Conservation (phyloP, 2,888 invertebrate genomes). For the Ophonus ardosiacus region DNA sequence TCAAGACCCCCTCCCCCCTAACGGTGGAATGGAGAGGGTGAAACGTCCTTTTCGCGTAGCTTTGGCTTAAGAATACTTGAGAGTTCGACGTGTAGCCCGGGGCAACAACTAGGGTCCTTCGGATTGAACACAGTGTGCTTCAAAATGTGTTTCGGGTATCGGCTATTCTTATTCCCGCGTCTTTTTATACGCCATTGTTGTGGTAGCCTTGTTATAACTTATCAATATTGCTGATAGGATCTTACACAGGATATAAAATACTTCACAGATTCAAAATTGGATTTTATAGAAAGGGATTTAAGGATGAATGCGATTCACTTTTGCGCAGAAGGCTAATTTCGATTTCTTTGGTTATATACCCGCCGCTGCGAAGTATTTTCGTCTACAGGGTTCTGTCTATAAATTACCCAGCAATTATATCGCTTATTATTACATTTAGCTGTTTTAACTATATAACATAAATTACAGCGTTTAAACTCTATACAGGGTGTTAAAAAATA, state of each 20-base stretch:
- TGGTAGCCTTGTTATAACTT: constrained; percentile 7
- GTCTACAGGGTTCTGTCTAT: no score
- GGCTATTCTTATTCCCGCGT: not conserved
- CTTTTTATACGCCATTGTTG: constrained; percentile 4
- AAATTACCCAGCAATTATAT: no score
- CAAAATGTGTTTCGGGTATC: constrained; percentile 10
- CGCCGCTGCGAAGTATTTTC: no score
- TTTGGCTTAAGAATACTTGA: constrained; percentile 34
- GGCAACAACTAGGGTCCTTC: constrained; percentile 19
- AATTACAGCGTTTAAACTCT: no score
- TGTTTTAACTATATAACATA: no score
- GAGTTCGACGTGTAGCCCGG: constrained; percentile 26
- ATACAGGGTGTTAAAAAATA: no score
- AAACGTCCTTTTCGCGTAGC: constrained; percentile 8
- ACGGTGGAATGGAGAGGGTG: not conserved
- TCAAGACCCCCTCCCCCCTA: no score
- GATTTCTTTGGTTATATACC: no score
- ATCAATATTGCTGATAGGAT: constrained; percentile 19
- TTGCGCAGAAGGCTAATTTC: no score
- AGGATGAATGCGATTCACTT: no score
- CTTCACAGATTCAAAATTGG: not conserved
- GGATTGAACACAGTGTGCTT: constrained; percentile 6
- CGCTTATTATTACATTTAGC: no score
- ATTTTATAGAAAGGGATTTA: not conserved
- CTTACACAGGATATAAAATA: not conserved